These are phyloP conservation scores for Chiridota heheva DNA, from an alignment of 35 echinoderm and acorn worm genomes.

Conservation along the genomic window DNA sequence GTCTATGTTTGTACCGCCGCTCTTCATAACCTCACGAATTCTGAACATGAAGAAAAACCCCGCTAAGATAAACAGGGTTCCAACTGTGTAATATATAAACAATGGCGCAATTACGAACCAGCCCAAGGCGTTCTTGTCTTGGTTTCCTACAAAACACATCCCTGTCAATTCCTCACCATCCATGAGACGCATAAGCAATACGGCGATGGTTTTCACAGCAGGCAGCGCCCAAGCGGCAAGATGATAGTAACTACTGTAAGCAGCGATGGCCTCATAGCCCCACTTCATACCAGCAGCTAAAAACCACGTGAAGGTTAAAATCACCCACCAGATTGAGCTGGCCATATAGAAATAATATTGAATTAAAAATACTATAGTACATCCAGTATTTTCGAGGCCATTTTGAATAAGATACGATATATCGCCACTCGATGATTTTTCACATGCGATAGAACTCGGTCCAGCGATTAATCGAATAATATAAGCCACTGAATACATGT, in stretches of 20 bases:
- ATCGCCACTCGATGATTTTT: constrained; percentile 47
- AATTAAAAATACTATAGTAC: constrained; percentile 97
- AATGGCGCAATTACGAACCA: constrained; percentile 87
- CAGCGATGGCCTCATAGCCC: constrained; percentile 97
- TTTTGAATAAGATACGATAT: constrained; percentile 87
- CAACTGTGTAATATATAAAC: constrained; percentile 81
- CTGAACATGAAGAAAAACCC: constrained; percentile 94
- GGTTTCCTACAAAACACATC: constrained; percentile 96
- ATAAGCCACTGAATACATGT: constrained; percentile 85
- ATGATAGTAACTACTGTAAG: constrained; percentile 97
- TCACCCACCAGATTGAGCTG: constrained; percentile 98
- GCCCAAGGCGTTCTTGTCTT: constrained; percentile 58
- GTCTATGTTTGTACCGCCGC: constrained; percentile 93
- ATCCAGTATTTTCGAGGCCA: constrained; percentile 94
- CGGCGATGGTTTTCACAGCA: constrained; percentile 82
- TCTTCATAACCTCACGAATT: constrained; percentile 97
- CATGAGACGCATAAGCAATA: constrained; percentile 69
- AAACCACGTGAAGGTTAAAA: constrained; percentile 96
- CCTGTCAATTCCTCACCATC: constrained; percentile 95
- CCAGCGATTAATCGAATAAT: constrained; percentile 74
- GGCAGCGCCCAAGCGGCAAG: constrained; percentile 89
- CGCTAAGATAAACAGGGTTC: constrained; percentile 83
- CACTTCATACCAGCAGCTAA: constrained; percentile 95
- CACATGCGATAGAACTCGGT: constrained; percentile 80
- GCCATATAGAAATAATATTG: constrained; percentile 99